Conservation (phyloP, 2,797 vertebrate genomes). For the Hipposideros larvatus region DNA sequence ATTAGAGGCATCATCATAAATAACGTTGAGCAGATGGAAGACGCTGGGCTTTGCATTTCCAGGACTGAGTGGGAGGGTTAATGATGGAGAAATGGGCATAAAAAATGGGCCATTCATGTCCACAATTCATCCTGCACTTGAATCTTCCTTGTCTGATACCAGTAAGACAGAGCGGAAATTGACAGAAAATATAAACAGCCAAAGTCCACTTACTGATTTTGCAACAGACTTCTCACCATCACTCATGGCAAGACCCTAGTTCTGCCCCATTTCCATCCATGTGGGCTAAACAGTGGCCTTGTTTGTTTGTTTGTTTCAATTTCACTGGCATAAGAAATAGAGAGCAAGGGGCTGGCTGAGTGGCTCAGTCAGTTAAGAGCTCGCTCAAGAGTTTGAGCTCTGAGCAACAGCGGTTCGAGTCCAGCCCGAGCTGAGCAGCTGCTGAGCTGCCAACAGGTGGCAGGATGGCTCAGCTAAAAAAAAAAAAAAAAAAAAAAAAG, state of each 20-base stretch:
- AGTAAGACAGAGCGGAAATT: conserved; percentile 48
- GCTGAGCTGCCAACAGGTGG: too few relatives aligned
- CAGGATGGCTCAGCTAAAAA: too few relatives aligned
- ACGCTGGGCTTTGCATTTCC: conserved; percentile 85
- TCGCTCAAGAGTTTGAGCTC: too few relatives aligned
- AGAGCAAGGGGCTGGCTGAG: neutral
- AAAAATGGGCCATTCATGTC: conserved; percentile 57
- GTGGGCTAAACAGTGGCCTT: neutral
- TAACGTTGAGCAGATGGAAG: conserved; percentile 94
- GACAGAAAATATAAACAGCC: neutral
- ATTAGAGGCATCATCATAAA: conserved; percentile 95
- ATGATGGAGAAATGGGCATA: conserved; percentile 82
- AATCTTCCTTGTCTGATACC: conserved; percentile 48
- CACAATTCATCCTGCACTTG: conserved; percentile 38
- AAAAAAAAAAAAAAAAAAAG: too few relatives aligned
- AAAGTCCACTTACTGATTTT: neutral
- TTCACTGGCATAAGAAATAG: conserved; percentile 20
- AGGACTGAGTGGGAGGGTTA: conserved; percentile 81
- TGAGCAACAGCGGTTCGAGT: too few relatives aligned
- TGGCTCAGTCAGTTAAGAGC: too few relatives aligned
- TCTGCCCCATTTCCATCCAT: neutral
- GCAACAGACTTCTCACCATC: neutral
- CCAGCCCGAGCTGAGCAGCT: too few relatives aligned
- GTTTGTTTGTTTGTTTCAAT: conserved; percentile 33
- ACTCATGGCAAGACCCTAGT: neutral